Evolutionary conservation across 2,113 vertebrate species (phyloP).

Genomic region (Atrichornis clamosus): DNA sequence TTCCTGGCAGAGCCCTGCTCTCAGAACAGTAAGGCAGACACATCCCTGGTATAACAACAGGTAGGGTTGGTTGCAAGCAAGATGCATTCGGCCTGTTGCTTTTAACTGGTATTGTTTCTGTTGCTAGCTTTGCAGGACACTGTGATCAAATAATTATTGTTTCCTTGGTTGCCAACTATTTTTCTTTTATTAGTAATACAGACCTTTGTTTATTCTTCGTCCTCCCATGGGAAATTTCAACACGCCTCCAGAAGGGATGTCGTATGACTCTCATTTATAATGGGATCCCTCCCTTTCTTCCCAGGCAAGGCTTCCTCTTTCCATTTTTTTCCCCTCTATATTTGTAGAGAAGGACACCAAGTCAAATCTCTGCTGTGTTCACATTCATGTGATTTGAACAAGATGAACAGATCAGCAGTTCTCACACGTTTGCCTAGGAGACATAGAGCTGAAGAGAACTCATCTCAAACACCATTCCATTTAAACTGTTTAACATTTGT

Average conservation of each 20-base stretch:
- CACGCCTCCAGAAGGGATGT: conserved; percentile 39
- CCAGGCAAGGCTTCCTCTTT: conserved; percentile 4
- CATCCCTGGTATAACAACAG: background rate
- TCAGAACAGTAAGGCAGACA: background rate
- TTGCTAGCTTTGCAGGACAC: conserved; percentile 31
- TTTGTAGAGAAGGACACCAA: conserved; percentile 23
- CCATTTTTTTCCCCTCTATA: background rate
- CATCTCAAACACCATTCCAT: background rate
- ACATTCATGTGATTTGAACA: conserved; percentile 32
- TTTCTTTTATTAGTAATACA: conserved; percentile 59
- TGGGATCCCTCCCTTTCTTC: conserved; percentile 47
- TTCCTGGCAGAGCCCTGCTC: background rate
- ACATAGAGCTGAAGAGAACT: background rate
- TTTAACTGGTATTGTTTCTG: conserved; percentile 10
- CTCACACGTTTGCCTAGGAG: conserved; percentile 40
- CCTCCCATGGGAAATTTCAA: conserved; percentile 66
- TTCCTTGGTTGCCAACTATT: conserved; percentile 37
- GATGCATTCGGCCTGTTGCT: background rate
- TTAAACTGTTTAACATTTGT: conserved; percentile 6
- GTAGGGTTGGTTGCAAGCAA: background rate
- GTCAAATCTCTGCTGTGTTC: conserved; percentile 14
- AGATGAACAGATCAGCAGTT: conserved; percentile 34
- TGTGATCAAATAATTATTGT: conserved; percentile 48
- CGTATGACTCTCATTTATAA: conserved; percentile 51
- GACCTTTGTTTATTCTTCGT: conserved; percentile 53